Evolutionary conservation across 2,888 invertebrate species (phyloP).

Genomic region (Sesamia inferens): DNA sequence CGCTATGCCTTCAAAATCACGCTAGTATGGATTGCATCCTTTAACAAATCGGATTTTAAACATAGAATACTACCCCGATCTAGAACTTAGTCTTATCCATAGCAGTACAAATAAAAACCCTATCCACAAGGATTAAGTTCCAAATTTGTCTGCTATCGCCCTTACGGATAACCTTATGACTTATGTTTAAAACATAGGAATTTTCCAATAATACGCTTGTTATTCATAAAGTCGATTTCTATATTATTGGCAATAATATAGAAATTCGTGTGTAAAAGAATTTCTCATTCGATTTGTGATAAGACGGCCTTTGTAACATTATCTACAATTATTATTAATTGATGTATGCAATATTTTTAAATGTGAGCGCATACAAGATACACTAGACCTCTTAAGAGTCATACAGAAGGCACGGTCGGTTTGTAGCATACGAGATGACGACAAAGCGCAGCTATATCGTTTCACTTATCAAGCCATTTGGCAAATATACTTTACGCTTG

Average conservation of each 20-base stretch:
- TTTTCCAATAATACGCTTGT: slow-evolving; percentile 53
- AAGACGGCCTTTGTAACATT: slow-evolving; percentile 30
- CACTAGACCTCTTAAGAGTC: background rate
- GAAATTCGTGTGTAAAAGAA: slow-evolving; percentile 48
- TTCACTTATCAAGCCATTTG: too few species aligned
- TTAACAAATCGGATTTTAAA: background rate
- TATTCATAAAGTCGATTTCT: slow-evolving; percentile 42
- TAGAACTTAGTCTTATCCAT: background rate
- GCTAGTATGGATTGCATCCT: background rate
- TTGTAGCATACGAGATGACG: too few species aligned
- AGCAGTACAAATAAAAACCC: slow-evolving; percentile 25
- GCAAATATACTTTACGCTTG: too few species aligned
- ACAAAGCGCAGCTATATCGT: too few species aligned
- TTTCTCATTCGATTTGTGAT: slow-evolving; percentile 50
- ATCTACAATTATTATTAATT: slow-evolving; percentile 23
- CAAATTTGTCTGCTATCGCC: slow-evolving; percentile 40
- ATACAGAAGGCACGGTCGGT: too few species aligned
- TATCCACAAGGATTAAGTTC: slow-evolving; percentile 39
- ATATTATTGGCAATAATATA: slow-evolving; percentile 38
- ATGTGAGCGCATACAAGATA: background rate
- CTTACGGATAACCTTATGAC: slow-evolving; percentile 57
- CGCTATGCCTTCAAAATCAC: background rate
- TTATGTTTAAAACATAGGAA: slow-evolving; percentile 52
- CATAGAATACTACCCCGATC: background rate
- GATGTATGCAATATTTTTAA: slow-evolving; percentile 6